Percentiles rank a stretch among this genome's conserved stretches.
These are phyloP conservation scores for Rotaria socialis DNA, from an alignment of 2,888 invertebrate genomes.

Conservation along the genomic window DNA sequence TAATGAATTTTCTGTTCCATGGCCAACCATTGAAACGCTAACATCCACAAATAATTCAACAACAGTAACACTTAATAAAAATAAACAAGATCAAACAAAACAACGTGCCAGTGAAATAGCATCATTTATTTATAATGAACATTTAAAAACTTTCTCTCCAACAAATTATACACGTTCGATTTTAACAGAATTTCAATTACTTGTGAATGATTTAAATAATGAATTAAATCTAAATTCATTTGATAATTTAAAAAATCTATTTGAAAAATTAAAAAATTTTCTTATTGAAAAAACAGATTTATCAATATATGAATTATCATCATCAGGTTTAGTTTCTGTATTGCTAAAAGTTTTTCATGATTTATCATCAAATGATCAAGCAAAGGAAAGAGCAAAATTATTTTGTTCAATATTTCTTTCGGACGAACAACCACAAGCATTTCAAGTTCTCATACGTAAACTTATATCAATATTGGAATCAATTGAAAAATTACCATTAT, in stretches of 20 bases:
- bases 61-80: background rate
- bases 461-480: constrained; percentile 88
- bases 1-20: constrained; percentile 66
- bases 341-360: constrained; percentile 64
- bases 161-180: constrained; percentile 21
- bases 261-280: constrained; percentile 37
- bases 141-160: background rate
- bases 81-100: constrained; percentile 19
- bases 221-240: background rate
- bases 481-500: constrained; percentile 88
- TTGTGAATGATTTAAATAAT: background rate
- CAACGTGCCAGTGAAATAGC: constrained; percentile 22
- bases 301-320: constrained; percentile 92
- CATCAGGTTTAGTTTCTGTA: constrained; percentile 86
- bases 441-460: constrained; percentile 73
- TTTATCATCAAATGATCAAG: background rate
- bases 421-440: constrained; percentile 50
- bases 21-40: constrained; percentile 1
- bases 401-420: constrained; percentile 39
- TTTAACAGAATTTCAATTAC: background rate
- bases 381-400: constrained; percentile 63
- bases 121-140: background rate
- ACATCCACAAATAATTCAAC: background rate
- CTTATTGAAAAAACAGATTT: constrained; percentile 63
- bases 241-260: background rate